Evolutionary conservation across 2,888 invertebrate species (phyloP).

Genomic region (Epinotia brunnichana): DNA sequence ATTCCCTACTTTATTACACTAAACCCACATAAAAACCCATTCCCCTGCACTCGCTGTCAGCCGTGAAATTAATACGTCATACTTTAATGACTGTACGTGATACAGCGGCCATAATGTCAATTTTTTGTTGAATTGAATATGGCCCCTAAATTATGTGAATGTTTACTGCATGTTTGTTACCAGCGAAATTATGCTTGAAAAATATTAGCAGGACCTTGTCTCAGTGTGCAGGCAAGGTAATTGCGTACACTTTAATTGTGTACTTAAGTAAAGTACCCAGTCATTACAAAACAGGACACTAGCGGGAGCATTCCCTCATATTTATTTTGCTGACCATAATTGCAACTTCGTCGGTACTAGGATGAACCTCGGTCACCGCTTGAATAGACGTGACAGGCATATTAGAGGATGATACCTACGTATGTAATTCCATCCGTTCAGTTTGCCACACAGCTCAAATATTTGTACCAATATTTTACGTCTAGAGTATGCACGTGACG

Average conservation of each 20-base stretch:
- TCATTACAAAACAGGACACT: constrained; percentile 29
- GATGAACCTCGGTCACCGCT: constrained; percentile 21
- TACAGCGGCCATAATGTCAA: too few relatives aligned
- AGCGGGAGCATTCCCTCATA: constrained; percentile 4
- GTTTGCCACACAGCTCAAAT: not conserved
- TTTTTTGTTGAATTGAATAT: not conserved
- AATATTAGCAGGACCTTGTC: not conserved
- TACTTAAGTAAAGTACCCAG: constrained; percentile 24
- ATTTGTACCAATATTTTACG: not conserved
- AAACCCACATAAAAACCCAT: too few relatives aligned
- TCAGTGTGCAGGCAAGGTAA: constrained; percentile 5
- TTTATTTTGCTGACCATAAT: constrained; percentile 29
- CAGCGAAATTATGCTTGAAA: not conserved
- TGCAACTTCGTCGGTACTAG: constrained; percentile 1
- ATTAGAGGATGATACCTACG: constrained; percentile 5
- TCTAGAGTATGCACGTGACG: not conserved
- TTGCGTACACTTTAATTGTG: constrained; percentile 16
- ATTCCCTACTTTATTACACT: too few relatives aligned
- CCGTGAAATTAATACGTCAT: too few relatives aligned
- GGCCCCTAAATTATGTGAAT: not conserved
- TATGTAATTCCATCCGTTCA: constrained; percentile 16
- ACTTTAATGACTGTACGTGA: too few relatives aligned
- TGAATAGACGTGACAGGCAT: constrained; percentile 24
- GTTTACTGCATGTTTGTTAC: not conserved
- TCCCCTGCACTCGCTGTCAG: too few relatives aligned